Evolutionary conservation across 2,113 vertebrate genomes (phyloP).

Genomic region (Actinemys pallida): DNA sequence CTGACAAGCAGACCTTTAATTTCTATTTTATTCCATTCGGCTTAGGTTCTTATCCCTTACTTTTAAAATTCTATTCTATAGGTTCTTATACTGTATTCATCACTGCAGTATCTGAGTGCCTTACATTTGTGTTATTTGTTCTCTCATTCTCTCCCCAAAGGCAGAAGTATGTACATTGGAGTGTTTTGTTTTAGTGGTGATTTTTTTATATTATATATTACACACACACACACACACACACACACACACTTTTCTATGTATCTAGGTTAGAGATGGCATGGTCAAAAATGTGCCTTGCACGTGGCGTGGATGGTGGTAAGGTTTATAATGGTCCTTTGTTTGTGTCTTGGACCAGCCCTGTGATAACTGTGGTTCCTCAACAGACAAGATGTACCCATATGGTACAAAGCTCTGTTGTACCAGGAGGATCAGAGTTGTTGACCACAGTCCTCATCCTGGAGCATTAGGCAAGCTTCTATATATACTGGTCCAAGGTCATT

Average conservation of each 20-base stretch:
- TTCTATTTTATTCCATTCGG: not conserved
- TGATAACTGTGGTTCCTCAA: not conserved
- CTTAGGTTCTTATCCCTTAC: not conserved
- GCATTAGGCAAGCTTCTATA: not conserved
- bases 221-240: too few species aligned
- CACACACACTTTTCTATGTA: not conserved
- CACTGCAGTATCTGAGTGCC: not conserved
- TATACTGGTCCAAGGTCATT: not conserved
- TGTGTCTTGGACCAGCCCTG: not conserved
- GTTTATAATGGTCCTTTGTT: not conserved
- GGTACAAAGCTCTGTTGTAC: not conserved
- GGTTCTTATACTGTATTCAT: not conserved
- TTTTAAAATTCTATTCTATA: not conserved
- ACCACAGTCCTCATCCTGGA: not conserved
- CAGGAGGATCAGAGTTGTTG: not conserved
- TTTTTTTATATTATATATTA: not conserved
- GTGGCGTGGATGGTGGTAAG: not conserved
- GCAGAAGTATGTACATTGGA: not conserved
- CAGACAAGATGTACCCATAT: not conserved
- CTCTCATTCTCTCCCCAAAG: not conserved
- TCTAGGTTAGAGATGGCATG: not conserved
- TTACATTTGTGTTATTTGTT: not conserved
- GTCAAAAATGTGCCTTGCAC: not conserved
- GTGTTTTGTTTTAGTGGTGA: not conserved
- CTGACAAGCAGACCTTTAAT: not conserved